Evolutionary conservation across 2,797 vertebrate genomes (phyloP), one percentile per base, ranked within the genome.

Genomic region (Melanotaenia nigrans): DNA sequence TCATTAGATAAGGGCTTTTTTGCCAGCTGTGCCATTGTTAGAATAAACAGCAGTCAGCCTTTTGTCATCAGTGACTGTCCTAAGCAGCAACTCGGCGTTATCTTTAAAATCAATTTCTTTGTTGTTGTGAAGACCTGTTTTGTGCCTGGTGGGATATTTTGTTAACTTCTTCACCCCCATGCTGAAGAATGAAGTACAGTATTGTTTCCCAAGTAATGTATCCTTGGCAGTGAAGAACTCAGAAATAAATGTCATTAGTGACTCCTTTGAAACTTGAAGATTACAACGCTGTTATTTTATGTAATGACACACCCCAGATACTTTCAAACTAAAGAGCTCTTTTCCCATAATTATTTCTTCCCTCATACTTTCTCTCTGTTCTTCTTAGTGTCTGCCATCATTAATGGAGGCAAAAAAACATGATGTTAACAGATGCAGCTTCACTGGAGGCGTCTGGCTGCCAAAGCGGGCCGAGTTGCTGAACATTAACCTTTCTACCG

Each of bases 401-500:
- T 64, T 61, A 79, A 56, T 33, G 33, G 61, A 85, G 76, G 75
- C 3, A 5, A 61, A 30, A 68, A 77, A 76, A 79, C 61, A 56
- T 30, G 68, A 83, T 83, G 84, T 78, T 76, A 86, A 79, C 86
- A 90, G 85, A 85, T 85, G 86, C 73, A 49, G 82, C 77, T 78
- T 84, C 64, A 59, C 76, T 75, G 73, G 75, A 79, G 78, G 83
- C 84, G 85, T 77, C 74, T 81, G 73, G 59, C 84, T 89, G 89
- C 87, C 84, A 77, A 66, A 77, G 71, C n/a, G 4, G 32, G 38
- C 68, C 70, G 75, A 75, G 76, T 75, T 87, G 72, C 75, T 64
- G 71, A 84, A 79, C 77, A 74, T 85, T 82, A 92, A 91, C 91
- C 87, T 89, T 79, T 79, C 71, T 55, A 82, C 87, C 89, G 86